Conservation (phyloP, 1,140 invertebrate genomes). For the Trichonephila clavata region DNA sequence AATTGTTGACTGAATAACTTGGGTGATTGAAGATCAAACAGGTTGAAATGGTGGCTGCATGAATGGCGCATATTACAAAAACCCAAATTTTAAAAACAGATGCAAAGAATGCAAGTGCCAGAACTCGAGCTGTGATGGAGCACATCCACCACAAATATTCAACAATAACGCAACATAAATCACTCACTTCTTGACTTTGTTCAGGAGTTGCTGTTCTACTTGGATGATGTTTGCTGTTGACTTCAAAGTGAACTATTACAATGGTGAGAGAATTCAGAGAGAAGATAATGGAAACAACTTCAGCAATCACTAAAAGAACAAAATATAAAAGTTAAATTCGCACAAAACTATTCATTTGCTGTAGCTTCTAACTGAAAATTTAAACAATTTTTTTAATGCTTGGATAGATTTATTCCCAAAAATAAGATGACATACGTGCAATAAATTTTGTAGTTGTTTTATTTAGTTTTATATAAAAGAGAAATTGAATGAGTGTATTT, state of each 20-base stretch:
- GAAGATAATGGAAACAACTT: slow-evolving; percentile 86
- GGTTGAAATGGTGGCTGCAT: slow-evolving; percentile 89
- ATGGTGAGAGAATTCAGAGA: slow-evolving; percentile 86
- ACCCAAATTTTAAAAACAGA: slow-evolving; percentile 84
- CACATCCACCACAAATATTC: slow-evolving; percentile 91
- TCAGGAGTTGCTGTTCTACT: slow-evolving; percentile 77
- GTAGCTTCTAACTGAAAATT: background rate
- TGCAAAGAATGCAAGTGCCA: slow-evolving; percentile 81
- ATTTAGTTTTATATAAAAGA: too few species aligned
- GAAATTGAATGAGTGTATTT: too few species aligned
- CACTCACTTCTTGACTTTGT: slow-evolving; percentile 86
- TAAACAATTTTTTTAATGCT: background rate
- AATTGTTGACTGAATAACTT: slow-evolving; percentile 30
- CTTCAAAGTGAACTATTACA: slow-evolving; percentile 69
- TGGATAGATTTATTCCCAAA: too few species aligned
- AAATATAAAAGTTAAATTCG: background rate
- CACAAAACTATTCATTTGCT: too few species aligned
- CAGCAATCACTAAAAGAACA: slow-evolving; percentile 84
- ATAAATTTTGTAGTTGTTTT: background rate
- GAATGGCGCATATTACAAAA: slow-evolving; percentile 84
- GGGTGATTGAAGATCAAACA: slow-evolving; percentile 82
- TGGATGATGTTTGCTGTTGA: slow-evolving; percentile 73
- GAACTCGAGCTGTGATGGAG: slow-evolving; percentile 86
- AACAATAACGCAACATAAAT: slow-evolving; percentile 82
- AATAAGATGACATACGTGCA: too few species aligned